Conservation (phyloP, 2,113 vertebrate species). For the Carettochelys insculpta region DNA sequence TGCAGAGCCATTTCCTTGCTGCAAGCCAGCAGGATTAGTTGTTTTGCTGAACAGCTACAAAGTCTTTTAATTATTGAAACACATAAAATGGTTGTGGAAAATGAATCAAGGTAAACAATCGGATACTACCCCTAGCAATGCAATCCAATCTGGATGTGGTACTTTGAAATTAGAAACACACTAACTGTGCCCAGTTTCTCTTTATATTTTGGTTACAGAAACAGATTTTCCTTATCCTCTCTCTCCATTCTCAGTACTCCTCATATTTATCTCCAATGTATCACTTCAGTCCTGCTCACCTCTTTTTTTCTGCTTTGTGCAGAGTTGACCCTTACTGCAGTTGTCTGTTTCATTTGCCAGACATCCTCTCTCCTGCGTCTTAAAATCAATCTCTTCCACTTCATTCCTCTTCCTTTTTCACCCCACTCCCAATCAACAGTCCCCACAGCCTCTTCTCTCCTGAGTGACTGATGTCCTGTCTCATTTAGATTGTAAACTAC, state of each 20-base stretch:
- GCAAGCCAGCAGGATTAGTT: constrained; percentile 8
- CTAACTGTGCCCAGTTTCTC: rapidly evolving
- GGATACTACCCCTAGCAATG: neutral
- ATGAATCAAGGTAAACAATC: neutral
- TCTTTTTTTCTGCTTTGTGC: neutral
- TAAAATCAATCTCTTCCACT: neutral
- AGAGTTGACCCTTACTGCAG: neutral
- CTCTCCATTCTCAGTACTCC: neutral
- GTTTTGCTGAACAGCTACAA: neutral
- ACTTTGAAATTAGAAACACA: neutral
- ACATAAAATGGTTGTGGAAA: neutral
- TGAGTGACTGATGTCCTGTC: neutral
- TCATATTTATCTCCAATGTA: neutral
- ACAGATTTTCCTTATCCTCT: neutral
- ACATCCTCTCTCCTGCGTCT: neutral
- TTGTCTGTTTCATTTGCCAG: neutral
- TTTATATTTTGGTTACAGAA: neutral
- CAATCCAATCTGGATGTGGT: neutral
- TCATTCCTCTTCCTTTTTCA: neutral
- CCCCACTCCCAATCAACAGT: neutral
- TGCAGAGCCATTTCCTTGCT: neutral
- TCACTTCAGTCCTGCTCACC: neutral
- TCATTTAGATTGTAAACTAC: neutral
- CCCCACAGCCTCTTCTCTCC: neutral
- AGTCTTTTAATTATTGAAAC: constrained; percentile 4